Base-by-base conservation (phyloP, 2,888 invertebrate species). In the Dryobotodes eremita region DNA sequence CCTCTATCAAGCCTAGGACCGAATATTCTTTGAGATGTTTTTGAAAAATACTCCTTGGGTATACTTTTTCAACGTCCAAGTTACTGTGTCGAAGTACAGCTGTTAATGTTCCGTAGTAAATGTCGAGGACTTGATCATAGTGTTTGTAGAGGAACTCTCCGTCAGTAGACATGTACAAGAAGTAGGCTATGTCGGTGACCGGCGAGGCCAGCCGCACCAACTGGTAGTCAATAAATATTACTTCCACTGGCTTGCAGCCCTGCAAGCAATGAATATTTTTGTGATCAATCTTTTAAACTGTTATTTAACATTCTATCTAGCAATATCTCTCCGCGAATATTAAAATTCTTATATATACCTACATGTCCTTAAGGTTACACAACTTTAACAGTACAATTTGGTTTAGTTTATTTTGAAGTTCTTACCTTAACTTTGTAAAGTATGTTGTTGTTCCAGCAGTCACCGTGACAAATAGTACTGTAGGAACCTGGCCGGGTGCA, bases 391-490 rank as follows among this genome's bases (percentile, higher is more conserved):
- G 5, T 55, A 42, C 46, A n/a, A n/a, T 64, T 59, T 6, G 0
- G 48, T 53, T 69, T 1, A 64, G 7, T 57, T 7, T 53, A 46
- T 68, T 23, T 59, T 8, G 2, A 31, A 31, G 8, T 59, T 50
- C 84, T 91, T 89, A 95, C 96, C 91, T 91, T 89, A 86, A 94
- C 92, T 88, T 94, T 94, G 78, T 91, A 95, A 7, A 94, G 26
- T 65, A 94, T 90, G 78, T 95, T 96, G 85, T 95, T 95, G 80
- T 91, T 94, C 96, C 95, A 96, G 88, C 94, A 94, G 83, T 96
- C 95, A n/a, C 92, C 94, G 74, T 96, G 96, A 87, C 95, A 95
- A 87, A 96, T 91, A 59, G 90, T 88, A 72, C 93, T 92, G 74
- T 93, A 92, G 31, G 87, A 76, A 66, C 89, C 87, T 48, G 92